A percentile compares a stretch with the other conserved stretches of the same genome.
Conservation (phyloP, 2,113 vertebrate genomes). For the Terrapene triunguis region DNA sequence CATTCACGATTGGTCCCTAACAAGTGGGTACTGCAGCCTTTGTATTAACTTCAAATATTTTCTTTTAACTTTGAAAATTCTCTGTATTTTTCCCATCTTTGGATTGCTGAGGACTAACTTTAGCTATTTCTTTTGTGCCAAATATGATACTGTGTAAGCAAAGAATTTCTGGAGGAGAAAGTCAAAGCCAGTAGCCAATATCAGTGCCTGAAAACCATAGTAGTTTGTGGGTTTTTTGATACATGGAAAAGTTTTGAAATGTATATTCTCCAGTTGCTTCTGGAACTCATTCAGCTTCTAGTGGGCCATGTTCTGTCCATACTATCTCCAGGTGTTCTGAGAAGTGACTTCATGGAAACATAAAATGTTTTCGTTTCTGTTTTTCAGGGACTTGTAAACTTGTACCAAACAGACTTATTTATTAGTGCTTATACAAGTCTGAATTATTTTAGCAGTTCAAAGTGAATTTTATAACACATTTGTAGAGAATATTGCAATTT, state of each 20-base stretch:
- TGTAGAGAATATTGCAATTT: neutral
- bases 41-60: neutral
- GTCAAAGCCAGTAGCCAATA: neutral
- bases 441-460: neutral
- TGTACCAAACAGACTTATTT: neutral
- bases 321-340: neutral
- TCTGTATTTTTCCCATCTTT: neutral
- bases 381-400: neutral
- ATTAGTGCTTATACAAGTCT: neutral
- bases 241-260: neutral
- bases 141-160: neutral
- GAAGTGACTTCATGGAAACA: neutral
- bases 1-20: conserved; percentile 15
- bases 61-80: neutral
- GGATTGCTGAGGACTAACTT: neutral
- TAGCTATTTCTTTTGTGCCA: no score
- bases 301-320: neutral
- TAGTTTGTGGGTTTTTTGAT: neutral
- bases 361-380: neutral
- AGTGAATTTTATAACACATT: neutral
- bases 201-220: neutral
- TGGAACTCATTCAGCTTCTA: neutral
- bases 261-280: neutral
- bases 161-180: neutral
- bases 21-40: conserved; percentile 37